Evolutionary conservation across 2,113 vertebrate genomes (phyloP).

Genomic region (Leptobrachium ailaonicum): DNA sequence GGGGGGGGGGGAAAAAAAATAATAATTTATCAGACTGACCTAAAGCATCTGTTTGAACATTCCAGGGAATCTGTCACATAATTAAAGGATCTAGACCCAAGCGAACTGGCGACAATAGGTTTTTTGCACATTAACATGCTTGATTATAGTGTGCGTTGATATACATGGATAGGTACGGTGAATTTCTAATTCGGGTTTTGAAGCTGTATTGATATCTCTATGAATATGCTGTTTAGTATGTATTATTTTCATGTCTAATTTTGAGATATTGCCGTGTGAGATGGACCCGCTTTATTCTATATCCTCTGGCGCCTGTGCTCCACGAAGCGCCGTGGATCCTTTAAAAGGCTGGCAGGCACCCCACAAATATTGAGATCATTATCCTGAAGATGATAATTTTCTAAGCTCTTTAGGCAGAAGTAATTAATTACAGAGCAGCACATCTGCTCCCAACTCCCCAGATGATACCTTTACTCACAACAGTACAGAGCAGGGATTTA

Average conservation of each 20-base stretch:
- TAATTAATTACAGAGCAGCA: slow-evolving; percentile 49
- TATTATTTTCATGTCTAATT: background rate
- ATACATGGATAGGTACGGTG: too few relatives aligned
- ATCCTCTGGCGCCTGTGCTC: background rate
- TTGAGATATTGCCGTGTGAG: background rate
- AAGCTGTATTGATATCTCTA: too few relatives aligned
- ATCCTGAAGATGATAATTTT: slow-evolving; percentile 51
- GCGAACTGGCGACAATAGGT: too few relatives aligned
- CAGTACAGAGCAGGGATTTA: slow-evolving; percentile 34
- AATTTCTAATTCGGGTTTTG: too few relatives aligned
- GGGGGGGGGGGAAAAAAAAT: too few relatives aligned
- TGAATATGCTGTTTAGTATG: too few relatives aligned
- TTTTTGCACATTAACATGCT: too few relatives aligned
- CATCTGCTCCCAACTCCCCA: slow-evolving; percentile 48
- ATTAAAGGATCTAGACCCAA: too few relatives aligned
- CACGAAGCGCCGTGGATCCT: slow-evolving; percentile 5
- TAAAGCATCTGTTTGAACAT: too few relatives aligned
- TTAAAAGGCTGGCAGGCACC: slow-evolving; percentile 41
- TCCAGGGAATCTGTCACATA: too few relatives aligned
- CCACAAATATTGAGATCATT: slow-evolving; percentile 51
- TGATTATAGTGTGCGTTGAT: too few relatives aligned
- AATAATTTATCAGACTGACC: too few relatives aligned
- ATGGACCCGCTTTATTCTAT: background rate
- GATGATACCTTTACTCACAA: slow-evolving; percentile 39
- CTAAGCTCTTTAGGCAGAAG: slow-evolving; percentile 47